Conservation (phyloP, 1,140 invertebrate genomes). For the Drosophila grimshawi region DNA sequence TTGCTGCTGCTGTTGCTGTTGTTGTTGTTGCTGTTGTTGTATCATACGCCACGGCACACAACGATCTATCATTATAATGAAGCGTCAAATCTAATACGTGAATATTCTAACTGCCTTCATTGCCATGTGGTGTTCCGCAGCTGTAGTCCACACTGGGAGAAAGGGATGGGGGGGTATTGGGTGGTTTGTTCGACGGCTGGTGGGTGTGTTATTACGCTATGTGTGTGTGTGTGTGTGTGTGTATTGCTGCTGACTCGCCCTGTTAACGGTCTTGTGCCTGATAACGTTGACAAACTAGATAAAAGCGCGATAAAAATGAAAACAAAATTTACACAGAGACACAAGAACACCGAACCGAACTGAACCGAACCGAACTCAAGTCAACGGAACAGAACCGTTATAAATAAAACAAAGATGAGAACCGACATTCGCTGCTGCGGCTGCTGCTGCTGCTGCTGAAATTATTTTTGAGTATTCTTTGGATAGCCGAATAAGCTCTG, state of each 20-base stretch:
- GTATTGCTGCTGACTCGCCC: slow-evolving; percentile 31
- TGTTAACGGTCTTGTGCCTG: slow-evolving; percentile 38
- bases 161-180: not conserved
- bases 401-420: slow-evolving; percentile 70
- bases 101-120: slow-evolving; percentile 63
- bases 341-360: slow-evolving; percentile 5
- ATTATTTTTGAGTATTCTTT: slow-evolving; percentile 67
- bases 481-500: slow-evolving; percentile 35
- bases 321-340: slow-evolving; percentile 58
- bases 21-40: slow-evolving; percentile 33
- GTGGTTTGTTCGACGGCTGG: not conserved
- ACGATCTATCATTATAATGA: slow-evolving; percentile 81
- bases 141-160: slow-evolving; percentile 8
- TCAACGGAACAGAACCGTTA: slow-evolving; percentile 48
- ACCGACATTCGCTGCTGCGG: slow-evolving; percentile 14
- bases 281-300: slow-evolving; percentile 82
- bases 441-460: slow-evolving; percentile 23
- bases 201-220: slow-evolving; percentile 2
- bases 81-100: slow-evolving; percentile 80
- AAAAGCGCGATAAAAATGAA: slow-evolving; percentile 80
- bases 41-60: slow-evolving; percentile 61
- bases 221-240: slow-evolving; percentile 14
- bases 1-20: slow-evolving; percentile 21
- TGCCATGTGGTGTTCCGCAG: slow-evolving; percentile 48
- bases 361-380: slow-evolving; percentile 1